Evolutionary conservation across 2,113 vertebrate species (phyloP).

Genomic region (Herpailurus yagouaroundi): DNA sequence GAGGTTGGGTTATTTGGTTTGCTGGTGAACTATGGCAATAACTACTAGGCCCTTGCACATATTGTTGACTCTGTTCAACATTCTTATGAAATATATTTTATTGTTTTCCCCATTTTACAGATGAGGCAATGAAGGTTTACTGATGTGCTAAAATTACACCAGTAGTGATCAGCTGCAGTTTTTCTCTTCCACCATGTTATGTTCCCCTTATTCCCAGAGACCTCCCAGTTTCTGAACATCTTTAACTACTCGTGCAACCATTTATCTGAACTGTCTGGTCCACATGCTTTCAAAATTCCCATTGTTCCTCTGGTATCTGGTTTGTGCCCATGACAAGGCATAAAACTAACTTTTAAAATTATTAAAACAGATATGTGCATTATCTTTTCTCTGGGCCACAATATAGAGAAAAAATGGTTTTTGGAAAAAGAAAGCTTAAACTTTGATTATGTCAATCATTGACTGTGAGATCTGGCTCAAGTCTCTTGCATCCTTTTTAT

Average conservation of each 20-base stretch:
- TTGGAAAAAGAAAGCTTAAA: neutral
- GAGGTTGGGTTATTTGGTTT: neutral
- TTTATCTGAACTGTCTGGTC: neutral
- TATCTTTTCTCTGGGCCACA: neutral
- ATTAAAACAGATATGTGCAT: neutral
- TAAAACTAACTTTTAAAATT: slow-evolving; percentile 14
- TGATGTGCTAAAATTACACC: neutral
- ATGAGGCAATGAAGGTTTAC: neutral
- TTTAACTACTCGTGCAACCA: neutral
- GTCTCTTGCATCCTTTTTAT: neutral
- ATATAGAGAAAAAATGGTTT: neutral
- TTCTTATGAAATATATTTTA: neutral
- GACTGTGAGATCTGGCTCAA: neutral
- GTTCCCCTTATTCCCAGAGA: neutral
- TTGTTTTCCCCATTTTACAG: neutral
- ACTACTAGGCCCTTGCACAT: neutral
- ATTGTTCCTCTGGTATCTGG: neutral
- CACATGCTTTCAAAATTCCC: neutral
- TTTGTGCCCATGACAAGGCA: neutral
- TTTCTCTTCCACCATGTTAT: neutral
- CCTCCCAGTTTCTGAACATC: neutral
- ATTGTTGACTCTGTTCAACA: neutral
- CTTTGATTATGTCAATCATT: neutral
- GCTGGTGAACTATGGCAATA: neutral
- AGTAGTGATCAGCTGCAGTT: neutral